These are phyloP conservation scores for Parapsyche elsis DNA, from an alignment of 1,140 invertebrate species.

Conservation along the genomic window DNA sequence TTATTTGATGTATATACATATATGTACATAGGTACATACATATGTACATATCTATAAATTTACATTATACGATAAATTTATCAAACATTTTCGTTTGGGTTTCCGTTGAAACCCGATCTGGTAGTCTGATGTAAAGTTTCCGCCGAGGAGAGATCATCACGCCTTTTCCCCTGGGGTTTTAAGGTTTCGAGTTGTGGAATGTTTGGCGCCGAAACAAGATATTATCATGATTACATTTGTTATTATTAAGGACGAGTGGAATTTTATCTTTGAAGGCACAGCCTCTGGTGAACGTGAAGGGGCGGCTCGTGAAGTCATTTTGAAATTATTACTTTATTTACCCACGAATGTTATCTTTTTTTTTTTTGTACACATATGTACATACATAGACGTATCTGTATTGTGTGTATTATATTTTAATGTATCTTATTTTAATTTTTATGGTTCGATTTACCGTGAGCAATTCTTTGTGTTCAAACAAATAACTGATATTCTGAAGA, in stretches of 20 bases:
- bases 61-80: too few relatives aligned
- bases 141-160: background rate
- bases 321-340: background rate
- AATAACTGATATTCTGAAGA: too few relatives aligned
- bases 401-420: background rate
- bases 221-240: constrained; percentile 53
- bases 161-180: constrained; percentile 7
- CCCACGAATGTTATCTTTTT: background rate
- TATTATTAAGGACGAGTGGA: constrained; percentile 52
- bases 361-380: background rate
- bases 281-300: background rate
- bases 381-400: background rate
- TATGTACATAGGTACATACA: too few relatives aligned
- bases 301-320: background rate
- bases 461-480: too few relatives aligned
- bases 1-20: too few relatives aligned
- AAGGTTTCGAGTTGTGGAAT: constrained; percentile 39
- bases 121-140: background rate
- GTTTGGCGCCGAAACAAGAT: constrained; percentile 55
- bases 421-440: too few relatives aligned
- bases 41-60: too few relatives aligned
- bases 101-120: background rate
- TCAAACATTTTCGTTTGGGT: too few relatives aligned
- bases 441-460: too few relatives aligned
- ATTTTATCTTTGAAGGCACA: constrained; percentile 47